Conservation (phyloP, 2,888 invertebrate species). For the Hymenopus coronatus region DNA sequence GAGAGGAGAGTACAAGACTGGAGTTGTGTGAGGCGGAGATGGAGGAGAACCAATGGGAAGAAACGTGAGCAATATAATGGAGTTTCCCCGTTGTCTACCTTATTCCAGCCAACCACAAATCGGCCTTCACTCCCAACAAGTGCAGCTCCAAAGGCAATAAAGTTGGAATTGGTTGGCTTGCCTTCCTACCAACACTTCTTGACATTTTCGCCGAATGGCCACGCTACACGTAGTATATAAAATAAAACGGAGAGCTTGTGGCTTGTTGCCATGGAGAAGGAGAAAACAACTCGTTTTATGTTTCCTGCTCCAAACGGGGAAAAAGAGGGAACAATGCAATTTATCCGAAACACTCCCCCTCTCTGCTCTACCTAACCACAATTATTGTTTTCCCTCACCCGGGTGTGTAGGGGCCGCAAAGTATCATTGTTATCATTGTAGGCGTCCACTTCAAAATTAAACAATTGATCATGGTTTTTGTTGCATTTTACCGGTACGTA, state of each 20-base stretch:
- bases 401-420: background rate
- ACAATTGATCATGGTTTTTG: background rate
- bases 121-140: constrained; percentile 14
- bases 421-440: background rate
- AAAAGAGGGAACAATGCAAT: background rate
- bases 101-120: constrained; percentile 33
- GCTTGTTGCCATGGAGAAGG: background rate
- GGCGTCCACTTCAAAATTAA: background rate
- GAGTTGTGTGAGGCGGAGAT: background rate
- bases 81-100: constrained; percentile 23
- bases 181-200: constrained; percentile 31
- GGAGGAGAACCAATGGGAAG: constrained; percentile 22
- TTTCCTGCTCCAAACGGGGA: background rate
- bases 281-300: background rate
- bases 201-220: constrained; percentile 32
- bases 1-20: background rate
- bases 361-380: background rate
- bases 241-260: constrained; percentile 24
- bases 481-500: background rate
- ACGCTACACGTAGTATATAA: constrained; percentile 21
- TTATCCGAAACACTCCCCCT: background rate
- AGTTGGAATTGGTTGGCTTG: constrained; percentile 34
- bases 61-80: constrained; percentile 19
- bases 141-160: constrained; percentile 24
- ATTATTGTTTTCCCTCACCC: background rate